Base-by-base conservation (phyloP, 1,140 invertebrate species). In the Cataglyphis hispanica region DNA sequence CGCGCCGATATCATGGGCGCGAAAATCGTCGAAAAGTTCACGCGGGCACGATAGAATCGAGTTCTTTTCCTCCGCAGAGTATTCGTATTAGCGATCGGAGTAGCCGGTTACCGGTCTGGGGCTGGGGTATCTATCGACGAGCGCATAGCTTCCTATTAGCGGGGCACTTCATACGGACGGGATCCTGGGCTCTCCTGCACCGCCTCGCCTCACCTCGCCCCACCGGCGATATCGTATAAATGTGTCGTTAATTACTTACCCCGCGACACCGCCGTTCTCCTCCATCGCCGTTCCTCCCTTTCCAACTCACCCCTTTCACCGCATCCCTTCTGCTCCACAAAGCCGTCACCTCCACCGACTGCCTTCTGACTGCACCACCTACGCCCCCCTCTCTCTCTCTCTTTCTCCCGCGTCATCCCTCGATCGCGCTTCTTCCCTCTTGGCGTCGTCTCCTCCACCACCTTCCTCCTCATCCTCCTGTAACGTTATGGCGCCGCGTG, bases 171-270 rank as follows among this genome's bases (percentile, higher is more conserved):
- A 93, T 91, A 89, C 87, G 88, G 89, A 94, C 91, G 90, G 75
- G 91, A 88, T 92, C 86, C 89, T 88, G 76, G 69, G 86, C 91
- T 90, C 87, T 85, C 78, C n/a, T n/a, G 61, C 78, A 40, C 53
- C 66, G 69, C 66, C 70, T 76, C 70, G 19, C 80, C 53, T 63
- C 77, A 13, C 61, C 69, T 74, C 81, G 1, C 46, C 50, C 60
- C 85, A 56, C 75, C 86, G 46, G 88, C 92, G 92, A 94, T 94
- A 94, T 94, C 92, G 93, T 94, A 94, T 94, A 94, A 95, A 95
- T 93, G 92, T 93, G 93, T 92, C 94, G 92, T 95, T 95, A 95
- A 95, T 95, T 95, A 95, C 93, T 93, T 94, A 94, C 91, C 88
- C 87, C 88, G 91, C 91, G 88, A 92, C 89, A 91, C 86, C 78